Percentiles rank a stretch among this genome's conserved stretches.
Evolutionary conservation across 1,140 invertebrate species (phyloP).

Genomic region (Homalodisca vitripennis): DNA sequence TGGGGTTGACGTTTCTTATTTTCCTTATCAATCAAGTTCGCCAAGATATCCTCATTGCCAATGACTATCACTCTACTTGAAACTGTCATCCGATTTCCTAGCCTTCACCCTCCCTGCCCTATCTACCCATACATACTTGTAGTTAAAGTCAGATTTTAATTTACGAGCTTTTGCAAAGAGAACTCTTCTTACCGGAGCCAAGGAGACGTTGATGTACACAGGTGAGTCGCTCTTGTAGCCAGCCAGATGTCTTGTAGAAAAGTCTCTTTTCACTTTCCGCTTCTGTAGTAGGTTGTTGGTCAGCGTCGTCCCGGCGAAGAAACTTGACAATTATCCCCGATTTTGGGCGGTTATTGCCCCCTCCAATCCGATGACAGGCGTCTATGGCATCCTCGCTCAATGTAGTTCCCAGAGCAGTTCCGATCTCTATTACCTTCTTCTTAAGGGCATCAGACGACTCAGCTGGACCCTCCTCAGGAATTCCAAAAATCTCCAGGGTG

Average conservation of each 20-base stretch:
- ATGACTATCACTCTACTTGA: not conserved
- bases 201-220: conserved; percentile 13
- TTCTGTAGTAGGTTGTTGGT: not conserved
- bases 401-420: not conserved
- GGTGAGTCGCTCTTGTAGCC: conserved; percentile 4
- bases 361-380: not conserved
- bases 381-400: conserved; percentile 15
- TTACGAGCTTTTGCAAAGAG: conserved; percentile 12
- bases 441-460: not conserved
- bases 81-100: conserved; percentile 14
- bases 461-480: not conserved
- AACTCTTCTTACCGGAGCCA: not conserved
- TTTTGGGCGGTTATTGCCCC: not conserved
- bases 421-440: conserved; percentile 22
- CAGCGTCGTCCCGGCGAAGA: not conserved
- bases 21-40: not conserved
- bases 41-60: conserved; percentile 6
- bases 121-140: conserved; percentile 23
- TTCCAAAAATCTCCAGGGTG: conserved; percentile 26
- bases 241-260: conserved; percentile 7
- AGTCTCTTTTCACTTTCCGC: not conserved
- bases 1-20: not conserved
- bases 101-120: conserved; percentile 18
- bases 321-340: conserved; percentile 4
- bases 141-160: conserved; percentile 14